A percentile compares a stretch with the other conserved stretches of the same genome.
Conservation (phyloP, 2,797 vertebrate genomes). For the Malacoraja senta region DNA sequence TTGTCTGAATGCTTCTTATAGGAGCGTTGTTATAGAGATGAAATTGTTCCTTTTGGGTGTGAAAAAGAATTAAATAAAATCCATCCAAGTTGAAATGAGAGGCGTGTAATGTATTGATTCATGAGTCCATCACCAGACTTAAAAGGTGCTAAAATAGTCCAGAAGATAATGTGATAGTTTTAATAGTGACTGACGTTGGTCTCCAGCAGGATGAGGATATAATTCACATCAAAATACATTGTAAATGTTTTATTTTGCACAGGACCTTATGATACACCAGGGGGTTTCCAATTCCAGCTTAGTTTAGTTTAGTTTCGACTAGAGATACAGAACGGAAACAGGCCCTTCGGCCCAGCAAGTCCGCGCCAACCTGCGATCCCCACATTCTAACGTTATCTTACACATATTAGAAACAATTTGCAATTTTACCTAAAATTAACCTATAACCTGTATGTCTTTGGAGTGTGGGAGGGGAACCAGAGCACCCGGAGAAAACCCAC, state of each 20-base stretch:
- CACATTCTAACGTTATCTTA: no score
- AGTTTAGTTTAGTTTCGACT: no score
- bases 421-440: no score
- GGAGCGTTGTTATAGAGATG: neutral
- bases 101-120: neutral
- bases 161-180: neutral
- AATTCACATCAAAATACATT: neutral
- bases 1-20: neutral
- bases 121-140: neutral
- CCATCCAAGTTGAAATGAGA: neutral
- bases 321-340: no score
- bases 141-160: slow-evolving; percentile 2
- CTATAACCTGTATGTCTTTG: no score
- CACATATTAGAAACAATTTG: no score
- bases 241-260: neutral
- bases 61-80: neutral
- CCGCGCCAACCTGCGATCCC: no score
- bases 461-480: no score
- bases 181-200: neutral
- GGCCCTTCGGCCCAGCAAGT: no score
- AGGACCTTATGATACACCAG: neutral
- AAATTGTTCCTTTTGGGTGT: neutral
- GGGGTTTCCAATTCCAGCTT: neutral
- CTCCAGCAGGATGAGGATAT: neutral
- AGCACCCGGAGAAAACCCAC: no score